A percentile compares a stretch with the other conserved stretches of the same genome.
These are phyloP conservation scores for Pseudoips prasinana DNA, from an alignment of 2,888 invertebrate species.

Conservation along the genomic window DNA sequence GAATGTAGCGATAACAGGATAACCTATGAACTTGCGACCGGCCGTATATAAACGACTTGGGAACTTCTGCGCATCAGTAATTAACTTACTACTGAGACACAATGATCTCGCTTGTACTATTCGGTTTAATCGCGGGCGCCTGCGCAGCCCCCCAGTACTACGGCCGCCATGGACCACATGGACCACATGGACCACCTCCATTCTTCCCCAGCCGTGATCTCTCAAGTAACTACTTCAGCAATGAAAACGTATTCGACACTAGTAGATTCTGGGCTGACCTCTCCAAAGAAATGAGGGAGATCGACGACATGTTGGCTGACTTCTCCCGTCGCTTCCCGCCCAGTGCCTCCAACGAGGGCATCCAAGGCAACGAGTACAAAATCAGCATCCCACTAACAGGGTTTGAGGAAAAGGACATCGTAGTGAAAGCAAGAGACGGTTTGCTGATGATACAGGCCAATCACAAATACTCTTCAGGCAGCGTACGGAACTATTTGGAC, in stretches of 20 bases:
- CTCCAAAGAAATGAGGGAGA: slow-evolving; percentile 42
- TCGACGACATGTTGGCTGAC: slow-evolving; percentile 49
- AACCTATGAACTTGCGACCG: slow-evolving; percentile 45
- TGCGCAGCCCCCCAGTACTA: slow-evolving; percentile 50
- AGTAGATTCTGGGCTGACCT: slow-evolving; percentile 54
- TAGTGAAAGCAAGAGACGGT: slow-evolving; percentile 61
- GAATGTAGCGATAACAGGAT: slow-evolving; percentile 49
- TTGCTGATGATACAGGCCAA: slow-evolving; percentile 62
- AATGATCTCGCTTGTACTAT: slow-evolving; percentile 46
- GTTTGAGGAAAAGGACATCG: slow-evolving; percentile 60
- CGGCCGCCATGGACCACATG: slow-evolving; percentile 1
- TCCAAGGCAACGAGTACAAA: slow-evolving; percentile 54
- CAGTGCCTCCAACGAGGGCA: slow-evolving; percentile 31
- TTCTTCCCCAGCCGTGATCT: slow-evolving; percentile 19
- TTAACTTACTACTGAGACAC: slow-evolving; percentile 14
- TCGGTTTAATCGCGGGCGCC: slow-evolving; percentile 45
- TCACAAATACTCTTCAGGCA: slow-evolving; percentile 31
- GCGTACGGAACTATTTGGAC: slow-evolving; percentile 46
- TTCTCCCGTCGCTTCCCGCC: slow-evolving; percentile 49
- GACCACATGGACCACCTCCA: slow-evolving; percentile 5
- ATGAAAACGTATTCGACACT: slow-evolving; percentile 54
- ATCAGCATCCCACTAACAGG: slow-evolving; percentile 49
- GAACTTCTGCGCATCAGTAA: slow-evolving; percentile 21
- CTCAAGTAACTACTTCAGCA: slow-evolving; percentile 29
- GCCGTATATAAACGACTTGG: slow-evolving; percentile 36